These are phyloP conservation scores for Drosophila nebulosa DNA, from an alignment of 1,140 invertebrate genomes.

Conservation along the genomic window DNA sequence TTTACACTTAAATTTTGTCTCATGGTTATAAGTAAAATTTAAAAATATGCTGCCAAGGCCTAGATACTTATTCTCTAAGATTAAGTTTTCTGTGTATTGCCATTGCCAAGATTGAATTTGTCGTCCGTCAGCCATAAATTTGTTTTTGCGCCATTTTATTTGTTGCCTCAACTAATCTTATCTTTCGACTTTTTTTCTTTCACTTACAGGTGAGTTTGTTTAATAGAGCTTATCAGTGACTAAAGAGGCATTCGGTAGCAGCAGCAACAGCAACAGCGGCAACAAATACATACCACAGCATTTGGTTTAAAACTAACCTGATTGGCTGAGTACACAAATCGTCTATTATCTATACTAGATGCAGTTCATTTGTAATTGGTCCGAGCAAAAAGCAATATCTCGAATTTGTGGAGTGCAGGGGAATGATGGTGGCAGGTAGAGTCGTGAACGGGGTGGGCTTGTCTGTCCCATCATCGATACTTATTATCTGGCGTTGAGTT, in stretches of 20 bases:
- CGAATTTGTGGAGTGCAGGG: not conserved
- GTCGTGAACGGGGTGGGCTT: not conserved
- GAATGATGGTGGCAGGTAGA: not conserved
- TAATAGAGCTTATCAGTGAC: slow-evolving; percentile 42
- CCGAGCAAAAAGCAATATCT: slow-evolving; percentile 47
- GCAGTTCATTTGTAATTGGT: slow-evolving; percentile 72
- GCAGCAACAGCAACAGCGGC: slow-evolving; percentile 24
- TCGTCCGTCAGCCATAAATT: not conserved
- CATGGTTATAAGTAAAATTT: not conserved
- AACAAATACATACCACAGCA: slow-evolving; percentile 40
- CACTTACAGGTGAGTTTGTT: slow-evolving; percentile 64
- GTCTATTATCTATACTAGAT: slow-evolving; percentile 74
- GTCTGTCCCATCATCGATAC: slow-evolving; percentile 29
- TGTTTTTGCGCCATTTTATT: slow-evolving; percentile 18
- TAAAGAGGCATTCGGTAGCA: not conserved
- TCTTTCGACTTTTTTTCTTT: slow-evolving; percentile 31
- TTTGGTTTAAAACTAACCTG: slow-evolving; percentile 46
- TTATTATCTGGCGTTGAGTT: slow-evolving; percentile 40
- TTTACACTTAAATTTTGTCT: not conserved
- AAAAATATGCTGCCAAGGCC: not conserved
- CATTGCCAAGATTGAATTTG: slow-evolving; percentile 15
- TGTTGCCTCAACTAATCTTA: slow-evolving; percentile 48
- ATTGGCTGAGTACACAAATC: slow-evolving; percentile 73
- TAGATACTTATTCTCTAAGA: too few species aligned
- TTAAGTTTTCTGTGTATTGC: not conserved